These are phyloP conservation scores for Chelmon rostratus DNA, from an alignment of 2,797 vertebrate species.

Conservation along the genomic window DNA sequence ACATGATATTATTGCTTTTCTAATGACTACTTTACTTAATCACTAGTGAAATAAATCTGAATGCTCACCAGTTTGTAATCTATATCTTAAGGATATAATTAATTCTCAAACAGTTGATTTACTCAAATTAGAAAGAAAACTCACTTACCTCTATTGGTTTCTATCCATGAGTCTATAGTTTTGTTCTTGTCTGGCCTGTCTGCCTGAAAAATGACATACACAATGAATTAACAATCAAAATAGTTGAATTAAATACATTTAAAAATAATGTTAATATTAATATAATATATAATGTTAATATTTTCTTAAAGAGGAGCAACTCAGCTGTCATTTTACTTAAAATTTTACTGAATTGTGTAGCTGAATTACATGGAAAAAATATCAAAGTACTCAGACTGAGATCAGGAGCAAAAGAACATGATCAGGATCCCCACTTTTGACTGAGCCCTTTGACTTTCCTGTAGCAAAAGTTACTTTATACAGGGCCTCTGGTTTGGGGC, in stretches of 20 bases:
- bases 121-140: background rate
- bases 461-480: no score
- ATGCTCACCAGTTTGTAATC: background rate
- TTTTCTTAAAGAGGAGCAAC: background rate
- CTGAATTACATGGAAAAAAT: background rate
- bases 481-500: background rate
- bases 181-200: background rate
- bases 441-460: no score
- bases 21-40: background rate
- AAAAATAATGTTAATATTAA: no score
- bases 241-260: background rate
- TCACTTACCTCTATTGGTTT: background rate
- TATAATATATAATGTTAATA: no score
- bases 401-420: constrained; percentile 1
- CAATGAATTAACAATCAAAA: background rate
- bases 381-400: background rate
- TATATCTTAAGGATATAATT: background rate
- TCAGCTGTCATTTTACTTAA: background rate
- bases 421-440: no score
- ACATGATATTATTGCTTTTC: background rate
- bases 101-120: background rate
- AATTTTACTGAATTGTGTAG: background rate
- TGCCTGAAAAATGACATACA: background rate
- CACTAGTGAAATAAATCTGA: background rate
- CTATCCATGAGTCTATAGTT: background rate